phyloP scores from a whole-genome alignment of 2,113 vertebrate species.

The Chaetorhynchus papuensis region DNA sequence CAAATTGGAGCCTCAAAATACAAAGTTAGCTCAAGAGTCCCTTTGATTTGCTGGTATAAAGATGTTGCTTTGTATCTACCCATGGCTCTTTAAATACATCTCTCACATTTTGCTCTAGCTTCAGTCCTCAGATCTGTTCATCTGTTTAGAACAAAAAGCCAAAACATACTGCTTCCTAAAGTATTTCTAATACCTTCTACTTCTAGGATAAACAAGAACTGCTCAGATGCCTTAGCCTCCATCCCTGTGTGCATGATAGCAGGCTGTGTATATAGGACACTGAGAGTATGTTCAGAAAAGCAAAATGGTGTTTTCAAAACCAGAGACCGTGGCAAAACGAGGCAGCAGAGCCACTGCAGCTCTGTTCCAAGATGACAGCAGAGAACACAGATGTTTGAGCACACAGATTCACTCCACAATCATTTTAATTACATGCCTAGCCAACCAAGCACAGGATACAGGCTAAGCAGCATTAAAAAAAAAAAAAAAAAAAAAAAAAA shows the following conservation, averaged over 20 bases:
- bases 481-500: not conserved
- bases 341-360: slow-evolving; percentile 55
- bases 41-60: not conserved
- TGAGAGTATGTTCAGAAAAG: not conserved
- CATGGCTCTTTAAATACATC: not conserved
- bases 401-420: not conserved
- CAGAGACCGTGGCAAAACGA: slow-evolving; percentile 15
- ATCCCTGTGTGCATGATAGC: not conserved
- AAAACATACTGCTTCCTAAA: not conserved
- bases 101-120: not conserved
- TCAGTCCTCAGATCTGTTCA: not conserved
- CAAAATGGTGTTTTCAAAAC: slow-evolving; percentile 58
- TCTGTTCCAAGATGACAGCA: slow-evolving; percentile 46
- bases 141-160: not conserved
- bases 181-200: not conserved
- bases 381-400: slow-evolving; percentile 30
- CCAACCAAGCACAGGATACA: not conserved
- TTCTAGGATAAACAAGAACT: not conserved
- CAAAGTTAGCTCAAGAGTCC: not conserved
- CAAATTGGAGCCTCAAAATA: not conserved
- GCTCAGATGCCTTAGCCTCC: not conserved
- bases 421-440: slow-evolving; percentile 15
- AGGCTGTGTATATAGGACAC: not conserved
- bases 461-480: not conserved
- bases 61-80: not conserved